Evolutionary conservation across 1,140 invertebrate species (phyloP).

Genomic region (Ooceraea biroi): DNA sequence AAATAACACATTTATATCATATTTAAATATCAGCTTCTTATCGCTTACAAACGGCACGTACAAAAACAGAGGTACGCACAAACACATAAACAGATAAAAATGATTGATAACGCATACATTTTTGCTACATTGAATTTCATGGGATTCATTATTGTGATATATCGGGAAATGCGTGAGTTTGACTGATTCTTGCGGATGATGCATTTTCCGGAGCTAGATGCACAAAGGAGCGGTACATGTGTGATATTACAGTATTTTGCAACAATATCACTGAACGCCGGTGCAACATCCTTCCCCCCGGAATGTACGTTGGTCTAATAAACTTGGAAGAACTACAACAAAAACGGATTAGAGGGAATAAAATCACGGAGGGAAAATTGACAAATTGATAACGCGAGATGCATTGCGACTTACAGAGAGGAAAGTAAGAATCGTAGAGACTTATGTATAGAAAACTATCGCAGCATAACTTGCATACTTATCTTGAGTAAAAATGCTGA

Average conservation of each 20-base stretch:
- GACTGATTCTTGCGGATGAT: background rate
- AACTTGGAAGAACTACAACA: conserved; percentile 16
- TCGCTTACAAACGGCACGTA: background rate
- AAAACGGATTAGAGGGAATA: conserved; percentile 13
- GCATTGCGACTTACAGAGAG: background rate
- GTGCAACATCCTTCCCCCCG: background rate
- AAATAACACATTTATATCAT: background rate
- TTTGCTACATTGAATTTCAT: too few species aligned
- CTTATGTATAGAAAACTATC: background rate
- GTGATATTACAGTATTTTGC: background rate
- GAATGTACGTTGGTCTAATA: background rate
- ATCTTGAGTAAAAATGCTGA: conserved; percentile 20
- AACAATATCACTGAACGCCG: background rate
- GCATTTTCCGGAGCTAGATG: background rate
- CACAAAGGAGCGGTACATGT: background rate
- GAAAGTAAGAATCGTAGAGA: background rate
- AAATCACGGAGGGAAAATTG: conserved; percentile 14
- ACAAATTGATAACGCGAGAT: background rate
- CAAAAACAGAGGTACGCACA: conserved; percentile 3
- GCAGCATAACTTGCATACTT: conserved; percentile 3
- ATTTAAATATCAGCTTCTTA: conserved; percentile 15
- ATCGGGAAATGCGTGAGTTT: too few species aligned
- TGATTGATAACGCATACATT: background rate
- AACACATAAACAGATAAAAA: background rate
- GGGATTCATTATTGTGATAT: too few species aligned